Evolutionary conservation across 2,113 vertebrate genomes (phyloP).

Genomic region (Stictonetta naevosa): DNA sequence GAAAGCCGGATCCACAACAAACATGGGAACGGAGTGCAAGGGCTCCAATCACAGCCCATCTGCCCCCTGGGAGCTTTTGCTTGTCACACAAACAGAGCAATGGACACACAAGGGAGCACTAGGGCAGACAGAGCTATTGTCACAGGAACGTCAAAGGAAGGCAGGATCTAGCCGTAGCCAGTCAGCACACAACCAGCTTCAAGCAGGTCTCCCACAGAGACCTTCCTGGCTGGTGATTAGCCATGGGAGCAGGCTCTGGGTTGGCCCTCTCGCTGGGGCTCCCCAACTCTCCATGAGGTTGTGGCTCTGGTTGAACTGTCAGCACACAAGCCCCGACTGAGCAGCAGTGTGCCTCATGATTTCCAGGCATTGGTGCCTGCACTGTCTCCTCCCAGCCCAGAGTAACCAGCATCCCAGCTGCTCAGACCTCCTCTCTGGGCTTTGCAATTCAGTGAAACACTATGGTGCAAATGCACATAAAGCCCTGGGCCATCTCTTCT

Average conservation of each 20-base stretch:
- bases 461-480: fast-evolving
- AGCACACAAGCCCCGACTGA: not conserved
- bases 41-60: fast-evolving
- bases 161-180: not conserved
- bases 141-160: not conserved
- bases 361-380: not conserved
- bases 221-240: not conserved
- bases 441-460: not conserved
- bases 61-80: not conserved
- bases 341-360: fast-evolving
- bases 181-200: not conserved
- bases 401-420: not conserved
- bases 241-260: not conserved
- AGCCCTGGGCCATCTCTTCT: not conserved
- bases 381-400: not conserved
- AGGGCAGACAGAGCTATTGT: not conserved
- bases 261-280: not conserved
- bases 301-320: not conserved
- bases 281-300: not conserved
- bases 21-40: not conserved
- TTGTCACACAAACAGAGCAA: not conserved
- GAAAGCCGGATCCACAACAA: not conserved
- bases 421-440: not conserved
- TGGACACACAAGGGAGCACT: not conserved
- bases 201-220: not conserved